Evolutionary conservation across 1,140 invertebrate species (phyloP).

Genomic region (Conopomorpha cramerella): DNA sequence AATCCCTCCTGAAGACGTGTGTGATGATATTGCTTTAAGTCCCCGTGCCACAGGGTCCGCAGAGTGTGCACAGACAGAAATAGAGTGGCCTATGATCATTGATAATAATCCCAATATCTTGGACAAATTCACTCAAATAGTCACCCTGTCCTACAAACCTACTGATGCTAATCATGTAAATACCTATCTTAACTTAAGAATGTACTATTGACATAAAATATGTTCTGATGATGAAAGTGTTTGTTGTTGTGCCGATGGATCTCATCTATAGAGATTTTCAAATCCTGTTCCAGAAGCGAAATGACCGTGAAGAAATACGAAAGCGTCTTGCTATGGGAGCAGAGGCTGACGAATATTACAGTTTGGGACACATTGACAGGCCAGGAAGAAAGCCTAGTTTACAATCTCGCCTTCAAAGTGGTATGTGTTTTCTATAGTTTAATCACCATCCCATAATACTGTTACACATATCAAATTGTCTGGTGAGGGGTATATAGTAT

Average conservation of each 20-base stretch:
- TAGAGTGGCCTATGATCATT: constrained; percentile 35
- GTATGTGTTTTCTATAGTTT: constrained; percentile 51
- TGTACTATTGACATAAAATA: too few species aligned
- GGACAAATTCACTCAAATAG: constrained; percentile 69
- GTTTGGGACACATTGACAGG: constrained; percentile 61
- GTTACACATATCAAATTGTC: too few species aligned
- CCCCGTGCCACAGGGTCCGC: constrained; percentile 35
- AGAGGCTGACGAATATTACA: constrained; percentile 77
- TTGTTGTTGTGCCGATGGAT: constrained; percentile 2
- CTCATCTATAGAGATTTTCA: too few species aligned
- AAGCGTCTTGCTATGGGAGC: constrained; percentile 84
- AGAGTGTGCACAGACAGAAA: constrained; percentile 42
- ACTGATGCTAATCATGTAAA: constrained; percentile 38
- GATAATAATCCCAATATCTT: constrained; percentile 62
- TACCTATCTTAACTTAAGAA: too few species aligned
- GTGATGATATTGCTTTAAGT: constrained; percentile 33
- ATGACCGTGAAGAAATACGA: constrained; percentile 91
- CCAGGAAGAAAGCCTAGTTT: constrained; percentile 82
- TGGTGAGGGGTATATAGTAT: too few species aligned
- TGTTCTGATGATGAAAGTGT: too few species aligned
- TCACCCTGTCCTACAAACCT: constrained; percentile 56
- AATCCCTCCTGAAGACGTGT: constrained; percentile 14
- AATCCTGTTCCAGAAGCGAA: constrained; percentile 79
- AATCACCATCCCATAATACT: too few species aligned
- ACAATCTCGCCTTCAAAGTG: constrained; percentile 84